Conservation (phyloP, 2,888 invertebrate species). For the Torymus tubicola region DNA sequence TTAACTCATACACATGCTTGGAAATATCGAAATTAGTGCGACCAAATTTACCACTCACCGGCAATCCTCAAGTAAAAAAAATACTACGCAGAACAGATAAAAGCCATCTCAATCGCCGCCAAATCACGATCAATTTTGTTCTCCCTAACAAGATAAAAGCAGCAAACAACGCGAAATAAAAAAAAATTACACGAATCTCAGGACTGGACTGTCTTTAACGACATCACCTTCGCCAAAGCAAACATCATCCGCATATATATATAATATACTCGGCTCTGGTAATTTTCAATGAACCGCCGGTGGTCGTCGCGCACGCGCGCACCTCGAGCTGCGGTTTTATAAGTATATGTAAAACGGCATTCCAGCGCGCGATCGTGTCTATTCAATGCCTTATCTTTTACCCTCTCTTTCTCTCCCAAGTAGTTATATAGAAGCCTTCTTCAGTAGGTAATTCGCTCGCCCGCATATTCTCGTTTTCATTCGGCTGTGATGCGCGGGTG, state of each 20-base stretch:
- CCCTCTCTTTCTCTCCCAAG: slow-evolving; percentile 55
- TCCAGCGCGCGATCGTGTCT: slow-evolving; percentile 56
- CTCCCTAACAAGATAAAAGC: no score
- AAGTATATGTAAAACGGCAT: slow-evolving; percentile 69
- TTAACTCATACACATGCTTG: no score
- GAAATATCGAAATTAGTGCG: no score
- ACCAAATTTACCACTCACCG: no score
- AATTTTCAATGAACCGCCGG: slow-evolving; percentile 50
- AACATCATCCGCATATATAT: not conserved
- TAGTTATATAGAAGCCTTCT: slow-evolving; percentile 68
- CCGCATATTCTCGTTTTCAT: slow-evolving; percentile 48
- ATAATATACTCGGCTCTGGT: not conserved
- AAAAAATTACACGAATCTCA: no score
- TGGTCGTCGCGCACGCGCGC: slow-evolving; percentile 20
- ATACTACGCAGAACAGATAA: no score
- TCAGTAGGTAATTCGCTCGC: slow-evolving; percentile 69
- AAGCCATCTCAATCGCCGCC: no score
- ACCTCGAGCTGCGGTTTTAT: slow-evolving; percentile 61
- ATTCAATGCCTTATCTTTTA: slow-evolving; percentile 70
- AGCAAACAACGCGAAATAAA: no score
- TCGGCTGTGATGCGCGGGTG: not conserved
- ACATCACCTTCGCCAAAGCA: not conserved
- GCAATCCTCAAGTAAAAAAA: no score
- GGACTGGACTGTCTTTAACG: no score
- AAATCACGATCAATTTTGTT: no score